These are phyloP conservation scores for Ambastaia sidthimunki DNA, from an alignment of 2,797 vertebrate species.

Conservation along the genomic window DNA sequence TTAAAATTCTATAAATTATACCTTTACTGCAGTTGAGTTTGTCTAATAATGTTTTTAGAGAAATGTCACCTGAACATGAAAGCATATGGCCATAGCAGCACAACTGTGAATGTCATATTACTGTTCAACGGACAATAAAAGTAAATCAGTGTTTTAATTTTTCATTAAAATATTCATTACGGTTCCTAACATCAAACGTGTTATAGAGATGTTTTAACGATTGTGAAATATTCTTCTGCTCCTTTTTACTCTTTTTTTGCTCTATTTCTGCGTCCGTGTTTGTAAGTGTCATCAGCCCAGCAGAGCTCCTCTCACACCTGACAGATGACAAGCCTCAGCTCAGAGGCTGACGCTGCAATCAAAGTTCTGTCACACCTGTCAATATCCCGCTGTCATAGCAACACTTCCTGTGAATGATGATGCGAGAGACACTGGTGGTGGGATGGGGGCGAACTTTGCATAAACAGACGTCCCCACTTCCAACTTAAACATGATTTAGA, in stretches of 20 bases:
- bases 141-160: neutral
- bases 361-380: conserved; percentile 97
- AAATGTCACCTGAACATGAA: neutral
- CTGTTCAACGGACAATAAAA: neutral
- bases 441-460: conserved; percentile 61
- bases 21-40: neutral
- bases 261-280: conserved; percentile 47
- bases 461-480: conserved; percentile 3
- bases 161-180: neutral
- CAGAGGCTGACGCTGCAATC: conserved; percentile 97
- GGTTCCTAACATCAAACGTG: neutral
- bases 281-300: conserved; percentile 53
- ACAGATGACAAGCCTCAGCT: conserved; percentile 93
- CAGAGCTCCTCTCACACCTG: conserved; percentile 81
- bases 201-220: neutral
- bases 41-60: neutral
- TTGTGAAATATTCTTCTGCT: conserved; percentile 50
- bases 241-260: conserved; percentile 34
- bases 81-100: neutral
- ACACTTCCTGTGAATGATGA: conserved; percentile 73
- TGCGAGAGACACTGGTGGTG: conserved; percentile 76
- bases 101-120: neutral
- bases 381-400: conserved; percentile 89
- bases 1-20: neutral
- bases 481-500: neutral